Percentiles rank a stretch among this genome's conserved stretches.
Conservation (phyloP, 2,797 vertebrate genomes). For the Brachymystax lenok region DNA sequence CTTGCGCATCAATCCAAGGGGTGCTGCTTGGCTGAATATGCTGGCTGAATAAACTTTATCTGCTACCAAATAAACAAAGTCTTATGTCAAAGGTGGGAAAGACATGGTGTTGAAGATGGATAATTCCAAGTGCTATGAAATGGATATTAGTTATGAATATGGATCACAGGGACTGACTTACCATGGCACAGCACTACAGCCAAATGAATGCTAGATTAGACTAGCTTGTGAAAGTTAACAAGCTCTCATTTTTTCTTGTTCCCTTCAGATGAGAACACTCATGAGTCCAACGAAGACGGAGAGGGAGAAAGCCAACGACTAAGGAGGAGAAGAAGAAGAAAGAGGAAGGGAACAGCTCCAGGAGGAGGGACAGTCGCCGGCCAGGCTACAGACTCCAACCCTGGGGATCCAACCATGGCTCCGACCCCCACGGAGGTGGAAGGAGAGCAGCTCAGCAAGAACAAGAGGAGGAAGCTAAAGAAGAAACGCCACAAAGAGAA, state of each 20-base stretch:
- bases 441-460: conserved; percentile 72
- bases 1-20: not conserved
- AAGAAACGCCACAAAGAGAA: conserved; percentile 89
- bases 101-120: not conserved
- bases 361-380: conserved; percentile 13
- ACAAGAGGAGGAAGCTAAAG: conserved; percentile 91
- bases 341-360: conserved; percentile 40
- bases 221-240: not conserved
- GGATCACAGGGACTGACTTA: not conserved
- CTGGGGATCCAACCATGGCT: not conserved
- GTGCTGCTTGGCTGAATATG: not conserved
- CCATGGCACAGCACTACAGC: not conserved
- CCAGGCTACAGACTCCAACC: conserved; percentile 8
- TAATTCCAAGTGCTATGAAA: not conserved
- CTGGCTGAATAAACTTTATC: not conserved
- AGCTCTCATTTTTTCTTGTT: conserved; percentile 6
- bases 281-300: conserved; percentile 35
- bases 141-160: not conserved
- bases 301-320: conserved; percentile 32
- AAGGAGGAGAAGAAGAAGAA: conserved; percentile 25
- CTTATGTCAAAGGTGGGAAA: not conserved
- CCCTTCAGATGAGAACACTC: conserved; percentile 45
- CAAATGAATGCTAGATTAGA: not conserved
- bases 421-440: conserved; percentile 17
- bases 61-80: not conserved